Conservation (phyloP, 2,888 invertebrate genomes). For the Muscina levida region DNA sequence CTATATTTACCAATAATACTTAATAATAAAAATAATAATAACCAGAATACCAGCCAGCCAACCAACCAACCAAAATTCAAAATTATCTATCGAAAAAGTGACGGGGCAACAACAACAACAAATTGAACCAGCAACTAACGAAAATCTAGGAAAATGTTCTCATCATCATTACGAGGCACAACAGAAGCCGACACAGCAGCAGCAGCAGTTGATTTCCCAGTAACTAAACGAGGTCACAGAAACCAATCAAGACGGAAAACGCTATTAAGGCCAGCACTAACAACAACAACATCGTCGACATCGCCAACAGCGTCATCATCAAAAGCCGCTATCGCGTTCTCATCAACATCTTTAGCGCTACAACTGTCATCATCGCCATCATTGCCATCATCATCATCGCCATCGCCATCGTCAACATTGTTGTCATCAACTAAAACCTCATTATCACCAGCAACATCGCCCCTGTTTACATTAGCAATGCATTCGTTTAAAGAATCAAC, state of each 20-base stretch:
- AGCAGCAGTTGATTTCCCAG: slow-evolving; percentile 35
- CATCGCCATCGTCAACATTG: neutral
- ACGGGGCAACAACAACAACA: neutral
- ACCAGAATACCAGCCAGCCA: neutral
- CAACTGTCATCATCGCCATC: neutral
- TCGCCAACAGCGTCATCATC: neutral
- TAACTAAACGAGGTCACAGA: slow-evolving; percentile 40
- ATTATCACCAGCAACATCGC: slow-evolving; percentile 11
- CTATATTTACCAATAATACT: slow-evolving; percentile 4
- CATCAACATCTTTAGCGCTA: slow-evolving; percentile 4
- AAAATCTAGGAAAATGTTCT: slow-evolving; percentile 24
- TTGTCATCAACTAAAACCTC: neutral
- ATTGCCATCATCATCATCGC: slow-evolving; percentile 17
- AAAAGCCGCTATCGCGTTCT: neutral
- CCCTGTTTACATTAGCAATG: slow-evolving; percentile 17
- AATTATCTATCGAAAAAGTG: slow-evolving; percentile 7
- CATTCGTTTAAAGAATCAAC: slow-evolving; percentile 41
- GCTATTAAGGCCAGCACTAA: slow-evolving; percentile 49
- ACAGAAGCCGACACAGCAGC: slow-evolving; percentile 6
- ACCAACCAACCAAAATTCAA: slow-evolving; percentile 19
- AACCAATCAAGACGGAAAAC: slow-evolving; percentile 53
- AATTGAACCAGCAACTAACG: neutral
- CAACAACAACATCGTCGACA: slow-evolving; percentile 34
- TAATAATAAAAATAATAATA: neutral
- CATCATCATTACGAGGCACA: neutral